Evolutionary conservation across 2,113 vertebrate genomes (phyloP).

Genomic region (Lagopus muta): DNA sequence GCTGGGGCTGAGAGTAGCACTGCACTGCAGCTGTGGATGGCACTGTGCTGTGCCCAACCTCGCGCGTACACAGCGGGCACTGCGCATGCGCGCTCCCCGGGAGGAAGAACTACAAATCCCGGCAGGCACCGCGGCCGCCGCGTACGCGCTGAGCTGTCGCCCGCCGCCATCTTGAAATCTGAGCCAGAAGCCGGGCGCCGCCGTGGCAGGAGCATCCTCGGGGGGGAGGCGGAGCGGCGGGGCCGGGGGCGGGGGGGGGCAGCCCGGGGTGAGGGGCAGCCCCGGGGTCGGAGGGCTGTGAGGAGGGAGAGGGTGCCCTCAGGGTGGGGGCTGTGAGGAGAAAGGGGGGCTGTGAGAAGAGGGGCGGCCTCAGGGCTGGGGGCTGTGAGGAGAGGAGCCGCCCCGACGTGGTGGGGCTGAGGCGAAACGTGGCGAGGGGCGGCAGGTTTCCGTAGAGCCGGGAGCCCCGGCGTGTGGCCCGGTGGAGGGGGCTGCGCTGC

Average conservation of each 20-base stretch:
- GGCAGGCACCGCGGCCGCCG: accelerated
- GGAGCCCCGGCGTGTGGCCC: not conserved
- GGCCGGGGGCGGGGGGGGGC: not conserved
- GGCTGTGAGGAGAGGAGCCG: not conserved
- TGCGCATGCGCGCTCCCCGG: accelerated
- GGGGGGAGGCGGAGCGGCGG: not conserved
- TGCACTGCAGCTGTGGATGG: no score
- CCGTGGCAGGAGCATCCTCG: not conserved
- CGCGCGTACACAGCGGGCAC: accelerated
- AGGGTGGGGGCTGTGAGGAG: no score
- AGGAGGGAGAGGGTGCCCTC: no score
- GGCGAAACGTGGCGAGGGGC: not conserved
- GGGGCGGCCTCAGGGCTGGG: not conserved
- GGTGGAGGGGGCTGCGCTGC: no score
- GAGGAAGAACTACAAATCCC: constrained; percentile 56
- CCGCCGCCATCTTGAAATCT: constrained; percentile 80
- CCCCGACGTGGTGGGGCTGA: not conserved
- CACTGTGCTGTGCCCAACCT: accelerated
- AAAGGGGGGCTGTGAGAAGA: not conserved
- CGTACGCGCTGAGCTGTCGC: not conserved
- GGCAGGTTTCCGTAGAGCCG: not conserved
- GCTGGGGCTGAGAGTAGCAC: no score
- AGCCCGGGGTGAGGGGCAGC: not conserved
- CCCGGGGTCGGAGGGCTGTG: not conserved
- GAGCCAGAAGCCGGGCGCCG: constrained; percentile 46